Conservation (phyloP, 2,888 invertebrate genomes). For the Parthenolecanium corni region DNA sequence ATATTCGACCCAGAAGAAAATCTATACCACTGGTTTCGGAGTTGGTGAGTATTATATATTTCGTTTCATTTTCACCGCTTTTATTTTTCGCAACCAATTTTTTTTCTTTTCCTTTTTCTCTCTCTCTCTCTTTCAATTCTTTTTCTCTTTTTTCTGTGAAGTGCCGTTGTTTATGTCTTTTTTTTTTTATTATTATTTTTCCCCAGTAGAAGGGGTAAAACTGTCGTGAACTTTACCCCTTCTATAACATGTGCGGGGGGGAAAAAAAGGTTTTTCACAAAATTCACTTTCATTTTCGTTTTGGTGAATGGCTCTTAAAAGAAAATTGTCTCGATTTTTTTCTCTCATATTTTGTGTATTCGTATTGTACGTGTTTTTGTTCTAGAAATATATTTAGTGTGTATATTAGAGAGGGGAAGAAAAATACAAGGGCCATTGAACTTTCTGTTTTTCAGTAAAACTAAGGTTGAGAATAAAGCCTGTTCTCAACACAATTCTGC, state of each 20-base stretch:
- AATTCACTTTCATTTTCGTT: not conserved
- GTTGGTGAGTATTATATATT: conserved; percentile 68
- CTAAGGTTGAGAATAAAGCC: no score
- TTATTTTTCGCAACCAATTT: conserved; percentile 11
- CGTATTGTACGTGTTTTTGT: no score
- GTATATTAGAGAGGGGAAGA: no score
- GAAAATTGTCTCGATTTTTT: no score
- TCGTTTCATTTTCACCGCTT: conserved; percentile 13
- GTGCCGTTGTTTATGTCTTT: conserved; percentile 20
- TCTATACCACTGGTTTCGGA: conserved; percentile 97
- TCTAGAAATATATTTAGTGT: no score
- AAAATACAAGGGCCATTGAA: no score
- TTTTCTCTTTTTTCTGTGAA: conserved; percentile 4
- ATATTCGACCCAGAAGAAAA: conserved; percentile 82
- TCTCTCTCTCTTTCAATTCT: not conserved
- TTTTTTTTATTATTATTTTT: not conserved
- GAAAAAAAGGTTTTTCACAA: not conserved
- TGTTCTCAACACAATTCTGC: no score
- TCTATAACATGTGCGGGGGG: not conserved
- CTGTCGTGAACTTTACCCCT: not conserved
- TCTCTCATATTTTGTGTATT: no score
- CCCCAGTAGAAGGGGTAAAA: not conserved
- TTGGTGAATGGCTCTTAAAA: no score
- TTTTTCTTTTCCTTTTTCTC: not conserved
- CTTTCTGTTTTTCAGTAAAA: no score